Base-by-base conservation (phyloP, 2,888 invertebrate species). In the Hermaeophaga mercurialis region DNA sequence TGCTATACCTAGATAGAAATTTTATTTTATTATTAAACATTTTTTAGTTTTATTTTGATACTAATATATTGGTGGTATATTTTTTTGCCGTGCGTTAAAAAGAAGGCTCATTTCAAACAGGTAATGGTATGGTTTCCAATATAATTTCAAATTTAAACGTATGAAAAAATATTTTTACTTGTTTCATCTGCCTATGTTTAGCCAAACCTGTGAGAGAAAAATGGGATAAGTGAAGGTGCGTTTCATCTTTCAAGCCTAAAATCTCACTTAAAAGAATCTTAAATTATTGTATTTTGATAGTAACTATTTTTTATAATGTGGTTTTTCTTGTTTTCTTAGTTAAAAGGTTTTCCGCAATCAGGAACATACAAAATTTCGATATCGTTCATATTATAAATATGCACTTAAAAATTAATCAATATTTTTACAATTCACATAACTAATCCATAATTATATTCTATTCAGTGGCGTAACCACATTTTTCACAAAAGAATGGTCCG, bases 51-150 rank as follows among this genome's bases (percentile, higher is more conserved):
- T n/a, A 50, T 50, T 50, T 38, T 31, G 38, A 63, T 73, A 76
- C 75, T 75, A 76, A 75, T 76, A 69, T 66, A 72, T 69, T 74
- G 73, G 75, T 76, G 72, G 69, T 75, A 72, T 77, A 76, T 78
- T 77, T 78, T 77, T 75, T 75, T 78, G 76, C 75, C 75, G 73
- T 75, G 72, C 74, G 68, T 69, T 60, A 49, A 65, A 64, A 67
- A 70, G 75, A 75, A 73, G 76, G 75, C 74, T 67, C 62, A 57
- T 56, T 59, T 61, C 39, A 48, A 67, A 64, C 74, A 77, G 76
- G 76, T 76, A 77, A 77, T 74, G 74, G 61, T 65, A 63, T 66
- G 64, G 66, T 59, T 61, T 63, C 63, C 56, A 59, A 64, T 63
- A 59, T 64, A 65, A 53, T 52, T 55, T 60, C 57, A 59, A 53